Conservation (phyloP, 2,797 vertebrate species). For the Artibeus jamaicensis region DNA sequence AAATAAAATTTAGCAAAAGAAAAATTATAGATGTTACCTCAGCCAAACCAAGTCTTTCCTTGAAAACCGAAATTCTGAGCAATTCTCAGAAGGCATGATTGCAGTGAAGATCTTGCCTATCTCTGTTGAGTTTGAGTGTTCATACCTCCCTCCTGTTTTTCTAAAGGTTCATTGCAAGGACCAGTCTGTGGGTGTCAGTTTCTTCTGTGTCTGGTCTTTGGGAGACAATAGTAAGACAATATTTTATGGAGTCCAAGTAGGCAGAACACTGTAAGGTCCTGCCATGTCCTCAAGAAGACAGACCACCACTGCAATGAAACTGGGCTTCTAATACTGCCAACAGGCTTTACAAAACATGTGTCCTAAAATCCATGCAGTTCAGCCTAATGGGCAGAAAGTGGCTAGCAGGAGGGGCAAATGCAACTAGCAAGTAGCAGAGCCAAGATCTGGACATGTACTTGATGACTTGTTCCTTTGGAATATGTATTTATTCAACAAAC, state of each 20-base stretch:
- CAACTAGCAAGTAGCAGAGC: neutral
- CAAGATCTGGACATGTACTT: neutral
- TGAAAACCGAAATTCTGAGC: neutral
- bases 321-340: fast-evolving
- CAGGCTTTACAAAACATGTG: neutral
- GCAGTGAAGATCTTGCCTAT: fast-evolving
- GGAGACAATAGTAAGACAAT: neutral
- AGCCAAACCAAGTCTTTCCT: neutral
- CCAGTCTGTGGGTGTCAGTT: neutral
- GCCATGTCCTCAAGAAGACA: fast-evolving
- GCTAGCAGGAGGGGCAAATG: neutral
- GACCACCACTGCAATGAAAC: neutral
- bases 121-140: neutral
- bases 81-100: fast-evolving
- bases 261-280: fast-evolving
- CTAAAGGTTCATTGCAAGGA: neutral
- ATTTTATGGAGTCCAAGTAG: neutral
- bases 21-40: neutral
- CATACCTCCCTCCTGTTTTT: neutral
- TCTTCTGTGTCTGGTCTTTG: neutral
- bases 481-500: neutral
- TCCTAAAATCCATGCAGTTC: neutral
- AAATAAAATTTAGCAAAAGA: neutral
- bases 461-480: neutral
- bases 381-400: neutral